Conservation (phyloP, 2,113 vertebrate genomes). For the Coregonus clupeaformis region DNA sequence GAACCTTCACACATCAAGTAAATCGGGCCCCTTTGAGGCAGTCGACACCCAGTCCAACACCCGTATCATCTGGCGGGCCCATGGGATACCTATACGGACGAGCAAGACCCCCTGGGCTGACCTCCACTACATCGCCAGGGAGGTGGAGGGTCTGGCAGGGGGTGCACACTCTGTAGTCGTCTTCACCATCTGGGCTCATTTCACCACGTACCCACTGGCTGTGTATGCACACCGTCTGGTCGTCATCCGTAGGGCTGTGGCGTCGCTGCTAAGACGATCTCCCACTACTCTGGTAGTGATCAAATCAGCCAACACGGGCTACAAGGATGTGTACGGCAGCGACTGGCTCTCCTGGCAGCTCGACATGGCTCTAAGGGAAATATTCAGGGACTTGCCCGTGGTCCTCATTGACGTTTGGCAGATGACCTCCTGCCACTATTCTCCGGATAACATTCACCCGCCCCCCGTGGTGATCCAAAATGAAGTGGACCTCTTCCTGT, state of each 20-base stretch:
- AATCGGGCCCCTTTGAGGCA: too few relatives aligned
- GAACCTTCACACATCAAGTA: too few relatives aligned
- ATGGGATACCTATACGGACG: constrained; percentile 45
- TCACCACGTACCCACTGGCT: constrained; percentile 37
- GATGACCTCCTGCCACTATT: constrained; percentile 60
- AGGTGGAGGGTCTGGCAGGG: constrained; percentile 24
- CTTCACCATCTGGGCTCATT: constrained; percentile 45
- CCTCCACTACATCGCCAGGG: constrained; percentile 48
- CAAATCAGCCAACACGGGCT: too few relatives aligned
- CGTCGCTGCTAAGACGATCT: too few relatives aligned
- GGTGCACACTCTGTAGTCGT: constrained; percentile 34
- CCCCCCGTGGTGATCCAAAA: constrained; percentile 37
- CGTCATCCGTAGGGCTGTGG: too few relatives aligned
- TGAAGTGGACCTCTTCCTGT: constrained; percentile 55
- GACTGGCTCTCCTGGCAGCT: constrained; percentile 60
- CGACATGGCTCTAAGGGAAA: constrained; percentile 35
- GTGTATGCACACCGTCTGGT: constrained; percentile 8
- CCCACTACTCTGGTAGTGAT: too few relatives aligned
- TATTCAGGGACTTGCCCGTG: constrained; percentile 44
- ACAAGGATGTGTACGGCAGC: constrained; percentile 17
- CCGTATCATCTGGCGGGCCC: constrained; percentile 38
- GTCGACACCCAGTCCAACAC: neutral
- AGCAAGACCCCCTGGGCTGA: constrained; percentile 16
- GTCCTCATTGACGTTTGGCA: constrained; percentile 55
- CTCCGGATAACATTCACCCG: constrained; percentile 38